Evolutionary conservation across 2,888 invertebrate genomes (phyloP).

Genomic region (Eilema caniola): DNA sequence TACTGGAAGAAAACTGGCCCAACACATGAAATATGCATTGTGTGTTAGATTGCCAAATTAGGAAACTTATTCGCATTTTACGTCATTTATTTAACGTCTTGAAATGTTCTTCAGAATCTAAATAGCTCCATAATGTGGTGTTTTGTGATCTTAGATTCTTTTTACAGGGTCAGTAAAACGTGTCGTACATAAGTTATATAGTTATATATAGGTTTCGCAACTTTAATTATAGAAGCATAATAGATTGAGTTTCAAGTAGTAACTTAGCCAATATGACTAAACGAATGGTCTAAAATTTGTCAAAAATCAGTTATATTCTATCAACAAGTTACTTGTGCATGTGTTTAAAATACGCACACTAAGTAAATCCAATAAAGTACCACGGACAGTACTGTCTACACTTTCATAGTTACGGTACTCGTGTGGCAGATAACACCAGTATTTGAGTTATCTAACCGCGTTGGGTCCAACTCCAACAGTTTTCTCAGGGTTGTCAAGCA

Average conservation of each 20-base stretch:
- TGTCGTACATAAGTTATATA: too few species aligned
- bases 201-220: too few species aligned
- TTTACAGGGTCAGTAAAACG: too few species aligned
- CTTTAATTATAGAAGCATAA: too few species aligned
- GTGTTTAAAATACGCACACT: conserved; percentile 28
- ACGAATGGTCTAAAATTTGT: background rate
- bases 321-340: conserved; percentile 11
- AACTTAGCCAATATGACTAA: background rate
- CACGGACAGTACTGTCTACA: conserved; percentile 25
- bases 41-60: background rate
- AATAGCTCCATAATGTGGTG: background rate
- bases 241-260: background rate
- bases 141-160: too few species aligned
- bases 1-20: background rate
- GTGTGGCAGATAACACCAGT: conserved; percentile 58
- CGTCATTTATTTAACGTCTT: background rate
- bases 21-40: conserved; percentile 8
- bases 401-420: conserved; percentile 51
- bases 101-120: background rate
- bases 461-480: conserved; percentile 30
- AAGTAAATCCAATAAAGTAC: conserved; percentile 17
- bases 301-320: conserved; percentile 20
- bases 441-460: conserved; percentile 59
- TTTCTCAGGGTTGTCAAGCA: conserved; percentile 41
- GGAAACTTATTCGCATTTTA: background rate